Evolutionary conservation across 2,888 invertebrate species (phyloP).

Genomic region (Phorcus lineatus): DNA sequence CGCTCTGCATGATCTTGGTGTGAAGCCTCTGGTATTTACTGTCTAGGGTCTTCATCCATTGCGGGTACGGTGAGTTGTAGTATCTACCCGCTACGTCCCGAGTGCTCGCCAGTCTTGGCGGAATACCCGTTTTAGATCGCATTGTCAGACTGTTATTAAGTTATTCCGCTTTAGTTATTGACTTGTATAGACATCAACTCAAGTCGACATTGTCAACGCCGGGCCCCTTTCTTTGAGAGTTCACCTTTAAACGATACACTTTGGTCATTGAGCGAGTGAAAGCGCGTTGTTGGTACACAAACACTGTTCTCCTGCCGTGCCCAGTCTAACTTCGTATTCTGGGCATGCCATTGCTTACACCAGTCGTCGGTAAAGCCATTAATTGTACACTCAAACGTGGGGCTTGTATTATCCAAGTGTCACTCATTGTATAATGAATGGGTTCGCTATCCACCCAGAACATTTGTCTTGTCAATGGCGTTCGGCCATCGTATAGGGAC

Average conservation of each 20-base stretch:
- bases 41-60: conserved; percentile 66
- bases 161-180: neutral
- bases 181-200: neutral
- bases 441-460: conserved; percentile 6
- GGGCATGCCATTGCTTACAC: neutral
- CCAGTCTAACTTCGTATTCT: neutral
- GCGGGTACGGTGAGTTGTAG: conserved; percentile 42
- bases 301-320: neutral
- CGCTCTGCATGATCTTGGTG: conserved; percentile 48
- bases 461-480: conserved; percentile 15
- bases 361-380: neutral
- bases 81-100: conserved; percentile 17
- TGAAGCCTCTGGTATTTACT: conserved; percentile 66
- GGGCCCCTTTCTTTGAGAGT: neutral
- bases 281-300: neutral
- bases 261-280: neutral
- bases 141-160: neutral
- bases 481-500: neutral
- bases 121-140: neutral
- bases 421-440: conserved; percentile 9
- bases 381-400: neutral
- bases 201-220: neutral
- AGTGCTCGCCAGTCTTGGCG: conserved; percentile 10
- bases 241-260: conserved; percentile 1
- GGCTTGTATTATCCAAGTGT: neutral